Base-by-base conservation (phyloP, 2,797 vertebrate species). In the Sebastes trivittatus region DNA sequence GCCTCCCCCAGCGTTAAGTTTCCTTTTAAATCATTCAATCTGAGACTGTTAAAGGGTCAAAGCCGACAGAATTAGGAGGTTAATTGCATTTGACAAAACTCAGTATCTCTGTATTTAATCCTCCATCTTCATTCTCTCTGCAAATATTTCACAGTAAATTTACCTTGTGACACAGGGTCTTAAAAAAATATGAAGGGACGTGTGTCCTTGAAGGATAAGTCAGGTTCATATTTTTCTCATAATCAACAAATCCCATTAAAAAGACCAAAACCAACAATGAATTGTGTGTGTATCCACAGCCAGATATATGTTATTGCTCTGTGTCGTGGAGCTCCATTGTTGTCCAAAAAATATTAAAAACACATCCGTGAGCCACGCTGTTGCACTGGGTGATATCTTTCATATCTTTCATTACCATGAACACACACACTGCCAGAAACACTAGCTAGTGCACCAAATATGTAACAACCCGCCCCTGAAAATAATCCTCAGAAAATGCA, bases 61-160 rank as follows among this genome's bases (percentile, higher is more conserved):
- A 34, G 20, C 14, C 25, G 11, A 62, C 32, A 9, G 20, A 27
- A 54, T 27, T 5, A 54, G 30, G 11, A 49, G 29, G 20, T 7
- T 67, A 34, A 10, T 0, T 62, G 32, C 20, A 60, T 22, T 0
- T 1, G 4, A 20, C 3, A 42, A 30, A 49, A 32, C 4, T n/a
- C 42, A 75, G 42, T 18, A 46, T 46, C 20, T 22, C 14, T 34
- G 13, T 58, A 16, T 68, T 54, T 23, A 23, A 46, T 27, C 20
- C 1, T 27, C 16, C 9, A n/a, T 54, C 46, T 75, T 27, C 38
- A 23, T 36, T 73, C 10, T 69, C 56, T 78, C 22, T 13, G 20
- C n/a, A 65, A 46, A 72, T 30, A 0, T 7, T 59, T 61, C 22
- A 22, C 30, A 58, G 54, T 46, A 34, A 78, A 75, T 27, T 5